phyloP scores from a whole-genome alignment of 2,113 vertebrate genomes.

The Heliornis fulica region DNA sequence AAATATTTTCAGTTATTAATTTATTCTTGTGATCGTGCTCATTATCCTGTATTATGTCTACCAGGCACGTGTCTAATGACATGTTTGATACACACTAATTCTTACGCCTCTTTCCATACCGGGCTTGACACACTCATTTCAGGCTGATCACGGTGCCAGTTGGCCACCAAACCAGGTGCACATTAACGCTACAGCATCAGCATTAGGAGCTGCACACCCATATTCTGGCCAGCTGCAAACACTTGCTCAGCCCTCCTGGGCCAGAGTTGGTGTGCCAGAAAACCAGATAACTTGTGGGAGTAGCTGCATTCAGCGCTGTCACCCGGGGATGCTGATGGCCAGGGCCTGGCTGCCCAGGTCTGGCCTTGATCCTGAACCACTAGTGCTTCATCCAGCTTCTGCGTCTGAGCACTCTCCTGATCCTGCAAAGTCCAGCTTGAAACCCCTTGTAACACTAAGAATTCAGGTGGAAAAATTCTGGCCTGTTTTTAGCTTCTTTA shows the following conservation, averaged over 20 bases:
- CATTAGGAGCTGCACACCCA: neutral
- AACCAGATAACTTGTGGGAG: constrained; percentile 6
- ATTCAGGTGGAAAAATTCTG: constrained; percentile 35
- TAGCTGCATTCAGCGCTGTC: neutral
- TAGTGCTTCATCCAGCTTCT: neutral
- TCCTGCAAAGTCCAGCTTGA: neutral
- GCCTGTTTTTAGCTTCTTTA: neutral
- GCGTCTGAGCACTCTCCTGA: neutral
- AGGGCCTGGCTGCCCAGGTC: neutral
- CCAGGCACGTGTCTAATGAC: constrained; percentile 63
- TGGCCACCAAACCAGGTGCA: constrained; percentile 40
- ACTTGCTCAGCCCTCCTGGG: neutral
- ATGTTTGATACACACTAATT: constrained; percentile 58
- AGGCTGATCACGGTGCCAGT: neutral
- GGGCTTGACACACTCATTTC: constrained; percentile 18
- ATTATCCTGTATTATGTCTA: constrained; percentile 56
- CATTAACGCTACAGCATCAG: constrained; percentile 4
- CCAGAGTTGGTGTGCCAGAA: neutral
- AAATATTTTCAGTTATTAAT: constrained; percentile 62
- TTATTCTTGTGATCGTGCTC: constrained; percentile 48
- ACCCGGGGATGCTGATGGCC: neutral
- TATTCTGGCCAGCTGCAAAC: constrained; percentile 50
- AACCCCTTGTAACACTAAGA: neutral
- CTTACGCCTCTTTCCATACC: constrained; percentile 24
- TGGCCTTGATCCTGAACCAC: neutral